Evolutionary conservation across 2,888 invertebrate species (phyloP), one percentile per base, ranked within the genome.

Genomic region (Harpalus rubripes): DNA sequence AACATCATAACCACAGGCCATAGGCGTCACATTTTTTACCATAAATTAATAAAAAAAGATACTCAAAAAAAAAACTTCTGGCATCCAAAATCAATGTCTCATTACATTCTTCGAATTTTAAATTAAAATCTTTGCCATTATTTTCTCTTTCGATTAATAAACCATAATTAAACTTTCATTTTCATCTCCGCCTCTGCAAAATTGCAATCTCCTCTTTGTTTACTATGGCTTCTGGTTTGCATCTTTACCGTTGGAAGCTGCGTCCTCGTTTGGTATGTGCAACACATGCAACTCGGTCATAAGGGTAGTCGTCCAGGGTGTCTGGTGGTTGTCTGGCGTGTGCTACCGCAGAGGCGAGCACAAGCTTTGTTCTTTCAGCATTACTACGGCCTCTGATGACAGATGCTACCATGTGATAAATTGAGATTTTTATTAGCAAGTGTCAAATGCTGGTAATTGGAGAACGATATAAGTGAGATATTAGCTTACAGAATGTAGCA

Each of bases 331-430:
- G 68, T 68, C 39, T 39, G 68, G 68, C 68, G 39, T 68, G 68
- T 68, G 68, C 68, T 63, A 63, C 63, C 12, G 16, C 22, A 26
- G 7, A 63, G 7, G 59, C 15, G 15, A 61, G 16, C 59, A 61
- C 16, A 16, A 61, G 63, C 39, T 68, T 68, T 68, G 68, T 68
- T 68, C 68, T 63, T 63, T 39, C 26, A 1, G 68, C 68, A 39
- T 39, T 68, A 8, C 32, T 68, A 68, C 3, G 68, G 68, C 32
- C 15, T 32, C 68, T 68, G 39, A 68, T 68, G 68, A 68, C 68
- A 68, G 32, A 68, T 68, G 68, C 68, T 68, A 7, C 68, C 68
- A 68, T 68, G 68, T 68, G 68, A 39, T 15, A 68, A 68, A 68
- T 68, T 68, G 8, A 3, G n/a, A 26, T 68, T 39, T 63, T 68